Base-by-base conservation (phyloP, 2,113 vertebrate genomes). In the Eurystomus gularis region DNA sequence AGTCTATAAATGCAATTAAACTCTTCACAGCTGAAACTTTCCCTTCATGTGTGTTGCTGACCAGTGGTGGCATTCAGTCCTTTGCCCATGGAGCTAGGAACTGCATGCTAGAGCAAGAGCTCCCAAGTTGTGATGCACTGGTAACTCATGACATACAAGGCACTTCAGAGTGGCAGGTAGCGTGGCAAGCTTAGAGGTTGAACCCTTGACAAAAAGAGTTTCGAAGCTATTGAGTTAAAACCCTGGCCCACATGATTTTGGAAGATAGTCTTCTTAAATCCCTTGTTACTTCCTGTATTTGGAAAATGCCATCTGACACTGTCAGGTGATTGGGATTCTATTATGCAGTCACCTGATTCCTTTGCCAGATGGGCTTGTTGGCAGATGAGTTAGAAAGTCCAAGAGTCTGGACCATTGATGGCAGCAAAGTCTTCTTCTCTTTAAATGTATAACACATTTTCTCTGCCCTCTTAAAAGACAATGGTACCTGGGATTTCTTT, bases 381-480 rank as follows among this genome's bases (percentile, higher is more conserved):
- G 49, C 60, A 64, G 35, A n/a, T 40, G 51, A 91, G 11, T 57
- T 65, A 68, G 40, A 37, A 64, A 84, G 40, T 75, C 94, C 64
- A 52, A 60, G 86, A 80, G 61, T 92, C 49, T 90, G 90, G 46
- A 72, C 79, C 82, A 68, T 91, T 60, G 72, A 88, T 90, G 91
- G 89, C 93, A 96, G 94, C 71, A 94, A 71, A 91, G 75, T 88
- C 79, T 9, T 94, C 88, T 79, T 75, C 71, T 65, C 49, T 90
- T 85, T 70, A 73, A 86, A 82, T 54, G n/a, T 77, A 11, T 66
- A 68, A 55, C 14, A 5, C 93, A 31, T 94, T 97, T 95, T 96
- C 61, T 85, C 72, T 89, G 88, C 93, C 87, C 86, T 96, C 92
- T 97, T 94, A 93, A 95, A 90, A 98, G 71, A 93, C 71, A 96